A percentile compares a stretch with the other conserved stretches of the same genome.
phyloP scores from a whole-genome alignment of 1,140 invertebrate genomes.

The Psix sp. region DNA sequence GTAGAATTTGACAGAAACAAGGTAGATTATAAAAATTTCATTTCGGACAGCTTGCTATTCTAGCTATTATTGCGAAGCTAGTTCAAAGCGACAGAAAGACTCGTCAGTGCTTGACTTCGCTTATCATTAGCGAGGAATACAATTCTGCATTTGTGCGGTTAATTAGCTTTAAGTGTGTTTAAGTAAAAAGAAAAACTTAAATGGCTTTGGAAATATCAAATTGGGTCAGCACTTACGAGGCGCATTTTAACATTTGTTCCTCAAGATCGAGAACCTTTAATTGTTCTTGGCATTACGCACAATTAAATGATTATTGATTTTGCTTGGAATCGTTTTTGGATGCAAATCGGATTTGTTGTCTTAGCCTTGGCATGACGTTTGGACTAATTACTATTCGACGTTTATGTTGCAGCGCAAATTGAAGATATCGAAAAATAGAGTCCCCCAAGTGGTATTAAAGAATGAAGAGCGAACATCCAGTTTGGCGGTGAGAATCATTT shows the following conservation, averaged over 20 bases:
- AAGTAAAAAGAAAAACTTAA: constrained; percentile 67
- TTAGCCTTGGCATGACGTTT: too few species aligned
- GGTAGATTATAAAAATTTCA: constrained; percentile 65
- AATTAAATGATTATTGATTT: too few species aligned
- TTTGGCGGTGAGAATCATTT: constrained; percentile 87
- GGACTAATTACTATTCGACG: too few species aligned
- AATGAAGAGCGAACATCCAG: constrained; percentile 84
- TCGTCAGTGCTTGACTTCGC: constrained; percentile 53
- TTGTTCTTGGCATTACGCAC: constrained; percentile 5
- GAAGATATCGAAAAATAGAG: constrained; percentile 82
- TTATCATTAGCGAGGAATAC: constrained; percentile 64
- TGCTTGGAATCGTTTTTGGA: too few species aligned
- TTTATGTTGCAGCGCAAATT: constrained; percentile 76
- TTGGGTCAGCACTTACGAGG: constrained; percentile 62
- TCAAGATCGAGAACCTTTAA: constrained; percentile 18
- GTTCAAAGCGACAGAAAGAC: constrained; percentile 37
- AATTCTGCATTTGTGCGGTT: constrained; percentile 63
- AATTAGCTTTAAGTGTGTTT: constrained; percentile 68
- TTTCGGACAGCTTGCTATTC: background rate
- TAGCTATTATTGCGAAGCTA: too few species aligned
- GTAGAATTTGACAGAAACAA: constrained; percentile 88
- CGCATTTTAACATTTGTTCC: constrained; percentile 41
- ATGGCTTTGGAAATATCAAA: constrained; percentile 63
- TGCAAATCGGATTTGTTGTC: too few species aligned
- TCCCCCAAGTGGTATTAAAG: constrained; percentile 77